phyloP scores from a whole-genome alignment of 1,140 invertebrate genomes.

The Tetragnatha versicolor region DNA sequence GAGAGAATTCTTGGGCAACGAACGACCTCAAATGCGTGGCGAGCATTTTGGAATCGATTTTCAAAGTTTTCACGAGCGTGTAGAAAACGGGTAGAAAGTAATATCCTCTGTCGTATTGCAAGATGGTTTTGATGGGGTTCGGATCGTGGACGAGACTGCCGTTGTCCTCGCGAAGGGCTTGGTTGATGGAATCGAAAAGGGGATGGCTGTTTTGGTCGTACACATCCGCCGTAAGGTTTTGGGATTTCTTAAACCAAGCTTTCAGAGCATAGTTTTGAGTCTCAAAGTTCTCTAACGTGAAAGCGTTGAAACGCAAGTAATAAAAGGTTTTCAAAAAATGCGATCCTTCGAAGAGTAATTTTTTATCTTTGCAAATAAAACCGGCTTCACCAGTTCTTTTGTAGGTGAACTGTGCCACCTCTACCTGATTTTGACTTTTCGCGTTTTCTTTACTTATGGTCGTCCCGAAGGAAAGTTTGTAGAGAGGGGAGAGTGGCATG shows the following conservation, averaged over 20 bases:
- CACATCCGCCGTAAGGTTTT: neutral
- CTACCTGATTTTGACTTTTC: neutral
- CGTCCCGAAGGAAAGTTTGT: neutral
- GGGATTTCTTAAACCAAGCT: neutral
- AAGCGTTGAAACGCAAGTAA: neutral
- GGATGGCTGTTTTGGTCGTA: neutral
- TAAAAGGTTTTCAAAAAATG: slow-evolving; percentile 15
- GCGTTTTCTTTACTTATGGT: neutral
- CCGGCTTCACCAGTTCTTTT: neutral
- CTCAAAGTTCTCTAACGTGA: neutral
- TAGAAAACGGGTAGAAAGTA: slow-evolving; percentile 41
- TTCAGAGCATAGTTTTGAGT: slow-evolving; percentile 1
- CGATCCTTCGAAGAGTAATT: neutral
- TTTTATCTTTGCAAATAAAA: neutral
- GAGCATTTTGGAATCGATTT: neutral
- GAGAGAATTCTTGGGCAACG: neutral
- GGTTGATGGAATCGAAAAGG: neutral
- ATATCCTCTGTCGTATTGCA: slow-evolving; percentile 10
- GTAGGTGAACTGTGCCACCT: neutral
- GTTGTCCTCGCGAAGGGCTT: neutral
- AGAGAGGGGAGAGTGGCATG: neutral
- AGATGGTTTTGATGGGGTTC: slow-evolving; percentile 19
- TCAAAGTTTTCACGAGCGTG: neutral
- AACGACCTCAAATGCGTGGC: neutral
- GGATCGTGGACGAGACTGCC: neutral